A percentile compares a stretch with the other conserved stretches of the same genome.
Evolutionary conservation across 2,888 invertebrate genomes (phyloP).

Genomic region (Cheilosia scutellata): DNA sequence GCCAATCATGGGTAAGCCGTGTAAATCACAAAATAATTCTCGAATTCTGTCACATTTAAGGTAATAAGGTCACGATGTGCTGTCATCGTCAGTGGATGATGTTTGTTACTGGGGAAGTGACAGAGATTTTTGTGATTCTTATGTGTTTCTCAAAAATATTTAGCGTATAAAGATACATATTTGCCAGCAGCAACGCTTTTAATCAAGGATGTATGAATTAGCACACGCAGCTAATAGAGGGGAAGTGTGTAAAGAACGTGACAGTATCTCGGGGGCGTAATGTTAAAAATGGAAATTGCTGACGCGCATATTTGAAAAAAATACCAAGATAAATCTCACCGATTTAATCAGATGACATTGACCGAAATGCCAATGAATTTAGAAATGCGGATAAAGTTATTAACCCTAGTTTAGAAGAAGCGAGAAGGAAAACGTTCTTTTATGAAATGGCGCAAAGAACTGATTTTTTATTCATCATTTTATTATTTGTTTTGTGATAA

Average conservation of each 20-base stretch:
- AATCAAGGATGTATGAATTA: slow-evolving; percentile 34
- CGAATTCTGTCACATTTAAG: slow-evolving; percentile 40
- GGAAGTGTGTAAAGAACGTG: slow-evolving; percentile 23
- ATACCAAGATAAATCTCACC: neutral
- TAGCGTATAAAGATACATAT: slow-evolving; percentile 20
- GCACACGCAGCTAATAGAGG: neutral
- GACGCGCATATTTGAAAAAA: neutral
- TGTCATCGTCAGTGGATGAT: slow-evolving; percentile 13
- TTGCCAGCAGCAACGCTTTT: slow-evolving; percentile 16
- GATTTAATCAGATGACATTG: too few species aligned
- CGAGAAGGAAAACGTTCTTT: too few species aligned
- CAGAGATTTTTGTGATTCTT: neutral
- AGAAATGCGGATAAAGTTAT: too few species aligned
- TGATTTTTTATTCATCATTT: too few species aligned
- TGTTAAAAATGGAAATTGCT: neutral
- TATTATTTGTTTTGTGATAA: too few species aligned
- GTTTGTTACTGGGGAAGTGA: neutral
- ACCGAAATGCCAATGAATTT: too few species aligned
- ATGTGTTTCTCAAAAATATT: slow-evolving; percentile 23
- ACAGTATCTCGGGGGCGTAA: neutral
- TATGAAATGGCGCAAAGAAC: too few species aligned
- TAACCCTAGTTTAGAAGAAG: too few species aligned
- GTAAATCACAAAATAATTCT: slow-evolving; percentile 51
- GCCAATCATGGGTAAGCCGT: slow-evolving; percentile 34
- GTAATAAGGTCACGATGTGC: slow-evolving; percentile 53